Base-by-base conservation (phyloP, 2,113 vertebrate genomes). In the Gambusia holbrooki region DNA sequence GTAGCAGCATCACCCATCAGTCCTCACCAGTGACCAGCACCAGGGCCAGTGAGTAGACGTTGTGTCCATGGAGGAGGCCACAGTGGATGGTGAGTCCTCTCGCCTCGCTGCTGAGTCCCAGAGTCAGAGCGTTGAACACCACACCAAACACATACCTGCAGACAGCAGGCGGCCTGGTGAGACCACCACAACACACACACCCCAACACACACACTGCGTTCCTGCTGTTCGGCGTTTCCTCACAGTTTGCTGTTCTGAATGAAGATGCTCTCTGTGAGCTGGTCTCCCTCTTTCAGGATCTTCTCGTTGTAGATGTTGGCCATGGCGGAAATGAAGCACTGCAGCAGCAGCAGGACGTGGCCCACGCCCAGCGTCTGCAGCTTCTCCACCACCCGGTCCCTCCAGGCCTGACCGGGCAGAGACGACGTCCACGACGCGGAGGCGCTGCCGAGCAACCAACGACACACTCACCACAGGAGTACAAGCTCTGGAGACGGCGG, bases 271-370 rank as follows among this genome's bases (percentile, higher is more conserved):
- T 99, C 97, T 0, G 88, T 89, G 28, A 95, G 91, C 85, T 97
- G 97, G 79, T 96, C 94, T 9, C 95, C 96, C 61, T 98, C 97
- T 82, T 99, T 99, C 62, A 99, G 76, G 87, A 99, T 99, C 95
- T 99, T 99, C 88, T 99, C 98, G 1, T 97, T 99, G 92, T 99
- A 99, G 87, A 99, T 98, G 91, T 99, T 99, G 87, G 98, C 98
- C 94, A 97, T 90, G 42, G 98, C 96, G 8, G 98, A 96, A 82
- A 97, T 94, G 83, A 99, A 96, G 86, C 98, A 99, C 86, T 99
- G 98, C 45, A 96, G 81, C 37, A 99, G 60, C 74, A 99, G 96
- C 61, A 99, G 94, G 62, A 97, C 30, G 71, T 99, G 97, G 35
- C 97, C 98, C 66, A 97, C 84, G 25, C 97, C 96, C 0, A 98